phyloP scores from a whole-genome alignment of 2,797 vertebrate genomes.

The Bradypodion pumilum region DNA sequence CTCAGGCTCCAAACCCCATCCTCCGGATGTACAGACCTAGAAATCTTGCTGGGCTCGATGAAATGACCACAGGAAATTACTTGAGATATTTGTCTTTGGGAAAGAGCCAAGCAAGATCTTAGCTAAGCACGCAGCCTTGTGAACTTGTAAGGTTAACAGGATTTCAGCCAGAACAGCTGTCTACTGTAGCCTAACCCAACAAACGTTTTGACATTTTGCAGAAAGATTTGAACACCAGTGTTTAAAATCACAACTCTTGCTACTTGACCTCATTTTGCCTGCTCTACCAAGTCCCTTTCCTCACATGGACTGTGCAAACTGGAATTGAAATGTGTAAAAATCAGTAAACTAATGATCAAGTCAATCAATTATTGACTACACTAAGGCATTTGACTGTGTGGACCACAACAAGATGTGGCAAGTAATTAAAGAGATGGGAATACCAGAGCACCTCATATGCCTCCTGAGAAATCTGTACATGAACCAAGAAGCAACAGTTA shows the following conservation, averaged over 20 bases:
- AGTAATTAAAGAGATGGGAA: too few species aligned
- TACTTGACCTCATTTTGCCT: background rate
- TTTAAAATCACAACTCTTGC: background rate
- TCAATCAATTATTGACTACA: too few species aligned
- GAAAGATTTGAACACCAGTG: background rate
- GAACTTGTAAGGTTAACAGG: background rate
- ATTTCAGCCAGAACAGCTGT: background rate
- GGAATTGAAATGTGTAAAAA: background rate
- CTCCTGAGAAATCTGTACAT: too few species aligned
- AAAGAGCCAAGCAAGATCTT: background rate
- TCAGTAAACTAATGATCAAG: too few species aligned
- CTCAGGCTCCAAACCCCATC: conserved; percentile 3
- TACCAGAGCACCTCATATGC: too few species aligned
- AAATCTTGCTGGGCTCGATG: conserved; percentile 16
- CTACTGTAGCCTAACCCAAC: background rate
- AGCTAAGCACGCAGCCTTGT: background rate
- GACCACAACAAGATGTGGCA: too few species aligned
- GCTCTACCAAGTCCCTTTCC: background rate
- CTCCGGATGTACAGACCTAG: background rate
- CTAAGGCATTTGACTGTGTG: too few species aligned
- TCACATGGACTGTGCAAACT: background rate
- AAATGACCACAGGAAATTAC: conserved; percentile 9
- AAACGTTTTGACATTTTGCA: background rate
- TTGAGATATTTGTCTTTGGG: conserved; percentile 9
- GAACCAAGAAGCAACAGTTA: too few species aligned